A percentile compares a stretch with the other conserved stretches of the same genome.
Conservation (phyloP, 2,888 invertebrate species). For the Malthinus seriepunctatus region DNA sequence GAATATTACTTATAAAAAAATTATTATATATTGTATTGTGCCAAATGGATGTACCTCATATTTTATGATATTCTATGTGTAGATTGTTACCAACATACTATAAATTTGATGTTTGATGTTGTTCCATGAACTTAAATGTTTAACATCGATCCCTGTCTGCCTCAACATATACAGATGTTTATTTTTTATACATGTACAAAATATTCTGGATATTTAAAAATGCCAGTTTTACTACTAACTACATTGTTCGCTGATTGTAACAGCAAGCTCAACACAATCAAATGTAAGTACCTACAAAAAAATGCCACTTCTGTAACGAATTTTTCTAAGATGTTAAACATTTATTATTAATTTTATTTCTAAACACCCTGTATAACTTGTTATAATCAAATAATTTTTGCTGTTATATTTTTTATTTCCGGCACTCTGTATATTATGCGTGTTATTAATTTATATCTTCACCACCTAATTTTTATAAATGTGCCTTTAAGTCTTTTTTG, state of each 20-base stretch:
- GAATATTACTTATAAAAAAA: conserved; percentile 28
- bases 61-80: conserved; percentile 39
- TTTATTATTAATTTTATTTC: conserved; percentile 42
- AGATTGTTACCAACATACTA: conserved; percentile 35
- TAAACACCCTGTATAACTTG: too few species aligned
- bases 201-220: conserved; percentile 29
- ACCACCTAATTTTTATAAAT: conserved; percentile 33
- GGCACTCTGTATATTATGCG: conserved; percentile 14
- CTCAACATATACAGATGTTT: conserved; percentile 41
- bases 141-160: conserved; percentile 51
- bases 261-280: conserved; percentile 47
- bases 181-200: conserved; percentile 47
- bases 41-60: conserved; percentile 82
- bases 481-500: conserved; percentile 38
- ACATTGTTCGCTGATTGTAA: conserved; percentile 23
- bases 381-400: too few species aligned
- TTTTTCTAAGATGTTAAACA: conserved; percentile 49
- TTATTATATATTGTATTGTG: conserved; percentile 59
- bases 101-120: conserved; percentile 36
- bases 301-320: conserved; percentile 25
- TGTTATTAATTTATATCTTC: conserved; percentile 12
- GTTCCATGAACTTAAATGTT: conserved; percentile 46
- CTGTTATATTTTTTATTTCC: neutral
- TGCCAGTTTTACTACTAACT: conserved; percentile 22
- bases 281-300: conserved; percentile 38